A percentile compares a stretch with the other conserved stretches of the same genome.
Evolutionary conservation across 2,888 invertebrate genomes (phyloP).

Genomic region (Cerceris rybyensis): DNA sequence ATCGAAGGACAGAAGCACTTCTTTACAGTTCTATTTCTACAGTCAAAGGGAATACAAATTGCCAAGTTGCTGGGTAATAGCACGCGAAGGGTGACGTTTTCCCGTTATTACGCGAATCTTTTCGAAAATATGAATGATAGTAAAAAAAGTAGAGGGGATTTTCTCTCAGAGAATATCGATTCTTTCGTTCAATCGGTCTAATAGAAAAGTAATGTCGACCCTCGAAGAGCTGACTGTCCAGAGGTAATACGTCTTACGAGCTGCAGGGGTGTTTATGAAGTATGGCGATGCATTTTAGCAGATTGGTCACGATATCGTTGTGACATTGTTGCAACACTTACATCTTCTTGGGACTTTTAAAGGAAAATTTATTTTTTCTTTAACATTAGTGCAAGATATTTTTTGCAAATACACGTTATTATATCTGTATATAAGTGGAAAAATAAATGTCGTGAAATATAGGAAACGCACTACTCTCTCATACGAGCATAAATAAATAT

Average conservation of each 20-base stretch:
- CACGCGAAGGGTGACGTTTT: background rate
- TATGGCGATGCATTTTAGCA: slow-evolving; percentile 79
- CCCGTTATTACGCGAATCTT: background rate
- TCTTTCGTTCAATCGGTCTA: slow-evolving; percentile 74
- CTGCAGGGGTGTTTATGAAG: slow-evolving; percentile 76
- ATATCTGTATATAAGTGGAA: no score
- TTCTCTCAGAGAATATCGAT: slow-evolving; percentile 41
- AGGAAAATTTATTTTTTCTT: no score
- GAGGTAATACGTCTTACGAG: slow-evolving; percentile 67
- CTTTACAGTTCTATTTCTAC: no score
- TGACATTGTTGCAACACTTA: slow-evolving; percentile 66
- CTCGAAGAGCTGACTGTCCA: slow-evolving; percentile 57
- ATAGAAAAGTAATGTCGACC: slow-evolving; percentile 77
- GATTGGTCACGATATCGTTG: slow-evolving; percentile 75
- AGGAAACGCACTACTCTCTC: no score
- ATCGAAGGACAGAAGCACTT: no score
- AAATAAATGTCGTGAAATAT: no score
- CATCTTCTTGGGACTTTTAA: no score
- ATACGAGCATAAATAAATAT: no score
- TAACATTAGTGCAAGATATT: no score
- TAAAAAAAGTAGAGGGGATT: background rate
- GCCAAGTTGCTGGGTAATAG: background rate
- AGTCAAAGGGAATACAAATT: no score
- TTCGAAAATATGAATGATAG: slow-evolving; percentile 1
- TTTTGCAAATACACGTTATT: no score